Evolutionary conservation across 2,797 vertebrate genomes (phyloP).

Genomic region (Falco berigora): DNA sequence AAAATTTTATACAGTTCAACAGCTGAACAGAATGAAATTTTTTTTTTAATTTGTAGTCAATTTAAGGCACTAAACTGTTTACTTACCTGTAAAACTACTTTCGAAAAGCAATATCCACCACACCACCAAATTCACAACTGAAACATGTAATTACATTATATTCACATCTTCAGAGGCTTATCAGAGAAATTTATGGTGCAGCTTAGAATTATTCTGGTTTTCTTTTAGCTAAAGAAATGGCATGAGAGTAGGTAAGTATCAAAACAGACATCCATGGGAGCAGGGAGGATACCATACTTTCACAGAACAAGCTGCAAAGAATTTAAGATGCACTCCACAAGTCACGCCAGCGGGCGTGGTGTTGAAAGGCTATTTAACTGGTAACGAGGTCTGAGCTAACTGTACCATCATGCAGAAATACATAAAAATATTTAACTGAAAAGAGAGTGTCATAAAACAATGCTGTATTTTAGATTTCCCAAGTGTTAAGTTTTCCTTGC

Average conservation of each 20-base stretch:
- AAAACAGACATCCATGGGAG: not conserved
- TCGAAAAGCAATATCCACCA: not conserved
- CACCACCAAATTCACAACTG: not conserved
- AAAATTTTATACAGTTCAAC: not conserved
- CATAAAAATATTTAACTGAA: not conserved
- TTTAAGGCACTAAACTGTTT: not conserved
- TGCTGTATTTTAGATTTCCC: not conserved
- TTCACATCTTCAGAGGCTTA: not conserved
- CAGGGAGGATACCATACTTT: not conserved
- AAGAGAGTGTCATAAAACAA: not conserved
- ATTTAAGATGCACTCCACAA: not conserved
- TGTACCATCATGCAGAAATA: not conserved
- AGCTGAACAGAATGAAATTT: not conserved
- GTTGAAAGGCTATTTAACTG: not conserved
- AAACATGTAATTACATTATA: not conserved
- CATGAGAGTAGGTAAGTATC: not conserved
- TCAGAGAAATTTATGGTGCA: not conserved
- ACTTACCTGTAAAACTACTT: conserved; percentile 31
- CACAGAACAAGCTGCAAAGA: not conserved
- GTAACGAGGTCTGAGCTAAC: not conserved
- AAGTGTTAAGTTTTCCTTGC: not conserved
- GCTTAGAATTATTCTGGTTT: not conserved
- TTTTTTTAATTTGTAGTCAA: not conserved
- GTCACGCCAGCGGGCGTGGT: not conserved
- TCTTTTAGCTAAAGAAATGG: not conserved